phyloP scores from a whole-genome alignment of 2,113 vertebrate species.

The Sigmodon hispidus region DNA sequence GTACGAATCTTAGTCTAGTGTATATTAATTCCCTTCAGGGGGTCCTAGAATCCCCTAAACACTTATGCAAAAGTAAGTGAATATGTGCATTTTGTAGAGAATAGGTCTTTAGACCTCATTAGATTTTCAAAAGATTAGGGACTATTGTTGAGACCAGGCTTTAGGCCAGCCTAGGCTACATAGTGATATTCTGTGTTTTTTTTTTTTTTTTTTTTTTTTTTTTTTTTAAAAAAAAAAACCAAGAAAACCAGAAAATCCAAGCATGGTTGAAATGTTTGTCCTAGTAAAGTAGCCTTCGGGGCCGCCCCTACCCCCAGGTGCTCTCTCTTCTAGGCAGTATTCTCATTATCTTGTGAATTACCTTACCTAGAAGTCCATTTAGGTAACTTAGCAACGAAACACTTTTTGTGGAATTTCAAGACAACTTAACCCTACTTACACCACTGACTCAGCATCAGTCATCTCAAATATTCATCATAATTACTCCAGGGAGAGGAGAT shows the following conservation, averaged over 20 bases:
- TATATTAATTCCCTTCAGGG: constrained; percentile 35
- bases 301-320: constrained; percentile 15
- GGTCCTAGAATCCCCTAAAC: constrained; percentile 27
- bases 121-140: constrained; percentile 67
- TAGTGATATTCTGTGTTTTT: neutral
- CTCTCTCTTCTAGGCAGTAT: neutral
- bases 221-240: neutral
- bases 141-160: neutral
- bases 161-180: neutral
- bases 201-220: no score
- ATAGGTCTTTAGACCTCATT: constrained; percentile 52
- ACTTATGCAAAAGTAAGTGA: constrained; percentile 60
- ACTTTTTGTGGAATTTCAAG: constrained; percentile 12
- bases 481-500: neutral
- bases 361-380: constrained; percentile 5
- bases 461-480: neutral
- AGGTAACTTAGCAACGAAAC: constrained; percentile 29
- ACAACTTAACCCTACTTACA: neutral
- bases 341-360: constrained; percentile 54
- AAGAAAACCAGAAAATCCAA: neutral
- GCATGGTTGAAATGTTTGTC: constrained; percentile 36
- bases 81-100: constrained; percentile 68
- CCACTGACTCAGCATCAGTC: neutral
- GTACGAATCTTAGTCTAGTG: neutral
- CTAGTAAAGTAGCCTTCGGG: constrained; percentile 27